Conservation (phyloP, 2,888 invertebrate species). For the Lumbricus terrestris region DNA sequence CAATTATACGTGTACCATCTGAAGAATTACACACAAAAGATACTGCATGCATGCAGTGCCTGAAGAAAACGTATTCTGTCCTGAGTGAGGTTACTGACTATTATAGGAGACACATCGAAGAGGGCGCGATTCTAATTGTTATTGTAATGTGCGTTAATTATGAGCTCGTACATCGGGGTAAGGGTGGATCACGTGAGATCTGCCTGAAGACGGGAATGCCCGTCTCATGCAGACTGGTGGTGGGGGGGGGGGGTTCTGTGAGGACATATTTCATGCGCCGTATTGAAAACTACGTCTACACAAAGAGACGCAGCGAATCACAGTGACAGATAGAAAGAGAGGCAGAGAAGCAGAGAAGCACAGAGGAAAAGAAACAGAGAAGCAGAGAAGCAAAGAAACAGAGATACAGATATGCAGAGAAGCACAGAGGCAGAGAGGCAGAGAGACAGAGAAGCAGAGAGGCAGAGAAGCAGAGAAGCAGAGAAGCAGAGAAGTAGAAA, state of each 20-base stretch:
- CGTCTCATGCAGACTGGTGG: background rate
- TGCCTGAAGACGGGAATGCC: background rate
- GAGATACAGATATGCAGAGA: too few relatives aligned
- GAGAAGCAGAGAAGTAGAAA: too few relatives aligned
- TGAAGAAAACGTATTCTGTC: background rate
- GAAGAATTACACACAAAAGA: background rate
- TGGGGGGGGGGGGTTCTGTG: background rate
- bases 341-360: too few relatives aligned
- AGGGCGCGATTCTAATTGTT: background rate
- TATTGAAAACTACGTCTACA: background rate
- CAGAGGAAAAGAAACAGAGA: too few relatives aligned
- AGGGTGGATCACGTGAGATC: background rate
- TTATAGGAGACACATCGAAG: background rate
- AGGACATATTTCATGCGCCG: background rate
- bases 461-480: too few relatives aligned
- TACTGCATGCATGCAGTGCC: background rate
- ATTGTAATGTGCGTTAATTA: background rate
- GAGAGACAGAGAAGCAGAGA: too few relatives aligned
- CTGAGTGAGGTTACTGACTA: background rate
- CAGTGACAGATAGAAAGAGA: too few relatives aligned
- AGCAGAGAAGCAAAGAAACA: too few relatives aligned
- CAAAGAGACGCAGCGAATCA: background rate
- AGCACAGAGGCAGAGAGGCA: too few relatives aligned
- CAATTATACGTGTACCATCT: background rate
- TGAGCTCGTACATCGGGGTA: background rate